Evolutionary conservation across 2,888 invertebrate species (phyloP).

Genomic region (Agriopis marginaria): DNA sequence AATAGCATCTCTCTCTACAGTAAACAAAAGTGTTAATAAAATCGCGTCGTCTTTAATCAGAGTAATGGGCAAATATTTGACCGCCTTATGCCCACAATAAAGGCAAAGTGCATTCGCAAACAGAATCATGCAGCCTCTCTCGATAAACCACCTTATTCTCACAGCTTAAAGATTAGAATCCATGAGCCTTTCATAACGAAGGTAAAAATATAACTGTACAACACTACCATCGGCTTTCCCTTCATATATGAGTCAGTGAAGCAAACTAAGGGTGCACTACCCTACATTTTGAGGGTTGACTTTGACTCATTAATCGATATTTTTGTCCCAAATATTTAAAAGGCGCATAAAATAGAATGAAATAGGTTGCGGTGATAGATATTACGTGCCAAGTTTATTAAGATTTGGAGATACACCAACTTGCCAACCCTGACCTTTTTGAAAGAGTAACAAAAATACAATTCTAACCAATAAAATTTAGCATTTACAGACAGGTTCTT

Average conservation of each 20-base stretch:
- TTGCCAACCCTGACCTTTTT: constrained; percentile 43
- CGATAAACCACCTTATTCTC: constrained; percentile 28
- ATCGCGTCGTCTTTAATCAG: constrained; percentile 62
- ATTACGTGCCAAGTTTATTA: constrained; percentile 29
- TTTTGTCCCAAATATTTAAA: constrained; percentile 60
- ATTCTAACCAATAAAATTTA: constrained; percentile 12
- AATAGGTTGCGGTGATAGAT: constrained; percentile 51
- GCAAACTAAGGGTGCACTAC: constrained; percentile 65
- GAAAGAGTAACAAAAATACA: background rate
- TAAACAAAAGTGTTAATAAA: constrained; percentile 44
- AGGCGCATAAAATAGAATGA: constrained; percentile 29
- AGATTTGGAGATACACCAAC: constrained; percentile 42
- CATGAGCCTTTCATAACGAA: constrained; percentile 6
- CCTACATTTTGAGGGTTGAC: constrained; percentile 62
- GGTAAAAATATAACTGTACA: constrained; percentile 20
- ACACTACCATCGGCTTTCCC: constrained; percentile 38
- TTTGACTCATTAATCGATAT: constrained; percentile 74
- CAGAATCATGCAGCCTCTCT: constrained; percentile 13
- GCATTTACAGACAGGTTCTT: background rate
- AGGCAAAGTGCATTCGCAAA: constrained; percentile 55
- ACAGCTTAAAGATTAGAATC: constrained; percentile 47
- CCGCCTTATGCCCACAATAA: constrained; percentile 52
- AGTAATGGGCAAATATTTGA: constrained; percentile 75
- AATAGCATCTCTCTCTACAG: constrained; percentile 1
- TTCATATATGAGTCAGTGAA: constrained; percentile 66